Base-by-base conservation (phyloP, 1,140 invertebrate genomes). In the Drosophila dunni region DNA sequence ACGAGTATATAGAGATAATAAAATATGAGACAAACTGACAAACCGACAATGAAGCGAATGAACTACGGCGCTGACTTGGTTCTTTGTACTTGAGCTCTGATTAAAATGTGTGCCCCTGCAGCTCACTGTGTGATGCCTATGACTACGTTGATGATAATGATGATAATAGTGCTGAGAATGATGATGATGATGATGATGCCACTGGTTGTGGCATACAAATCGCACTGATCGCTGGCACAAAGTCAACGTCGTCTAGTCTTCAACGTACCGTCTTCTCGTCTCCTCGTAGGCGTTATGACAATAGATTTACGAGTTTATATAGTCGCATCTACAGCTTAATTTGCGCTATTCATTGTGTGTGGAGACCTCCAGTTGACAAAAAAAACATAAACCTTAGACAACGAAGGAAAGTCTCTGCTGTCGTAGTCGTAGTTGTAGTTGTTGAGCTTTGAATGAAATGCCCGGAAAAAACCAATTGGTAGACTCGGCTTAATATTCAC, bases 401-500 rank as follows among this genome's bases (percentile, higher is more conserved):
- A 56, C 69, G 76, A 83, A 83, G 80, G 73, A 83, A 83, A 83
- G 81, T 84, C 76, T 79, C 80, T 79, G 60, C 56, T 40, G 61
- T 64, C 75, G 65, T 53, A 50, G 67, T 44, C 38, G 65, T 24
- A 51, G 20, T 17, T 5, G 57, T 58, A 79, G 63, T 33, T 48
- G 33, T 29, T 29, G 24, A 29, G 24, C 74, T 66, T 83, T 88
- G 83, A 89, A 88, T 88, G 80, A 89, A 89, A 89, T 89, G 84
- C 85, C 84, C 84, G 84, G 84, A 89, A 89, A 89, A 89, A 89
- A 89, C 84, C 84, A 89, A 89, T 89, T 89, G 84, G 76, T 75
- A 75, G 83, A 77, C 78, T 82, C 72, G 54, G 81, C 77, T 84
- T 89, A 89, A 89, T 88, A 83, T 83, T 75, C 70, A 79, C 70